These are phyloP conservation scores for Mesochorus sp. DNA, from an alignment of 2,888 invertebrate genomes.

Conservation along the genomic window DNA sequence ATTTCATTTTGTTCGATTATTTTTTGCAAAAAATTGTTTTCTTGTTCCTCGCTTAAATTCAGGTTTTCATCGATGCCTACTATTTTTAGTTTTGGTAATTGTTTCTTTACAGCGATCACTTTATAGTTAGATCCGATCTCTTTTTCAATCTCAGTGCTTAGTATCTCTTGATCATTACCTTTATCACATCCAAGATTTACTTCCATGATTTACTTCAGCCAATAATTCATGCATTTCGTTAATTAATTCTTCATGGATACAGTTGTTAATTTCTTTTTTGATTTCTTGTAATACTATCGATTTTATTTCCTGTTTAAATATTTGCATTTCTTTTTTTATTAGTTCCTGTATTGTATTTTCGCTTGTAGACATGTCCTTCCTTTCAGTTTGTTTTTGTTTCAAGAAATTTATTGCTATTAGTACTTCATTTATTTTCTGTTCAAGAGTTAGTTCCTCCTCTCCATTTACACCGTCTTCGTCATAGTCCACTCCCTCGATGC, in stretches of 20 bases:
- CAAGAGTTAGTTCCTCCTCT: neutral
- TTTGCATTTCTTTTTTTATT: neutral
- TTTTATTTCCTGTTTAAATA: neutral
- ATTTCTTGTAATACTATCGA: neutral
- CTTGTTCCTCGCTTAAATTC: neutral
- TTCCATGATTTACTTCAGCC: too few relatives aligned
- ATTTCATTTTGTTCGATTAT: constrained; percentile 38
- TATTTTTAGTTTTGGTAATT: constrained; percentile 38
- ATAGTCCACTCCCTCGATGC: neutral
- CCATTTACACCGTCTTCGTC: neutral
- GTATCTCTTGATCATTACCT: constrained; percentile 10
- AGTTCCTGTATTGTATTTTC: neutral
- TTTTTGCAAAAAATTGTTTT: constrained; percentile 9
- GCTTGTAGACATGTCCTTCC: too few relatives aligned
- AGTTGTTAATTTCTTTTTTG: too few relatives aligned
- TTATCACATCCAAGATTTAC: constrained; percentile 9
- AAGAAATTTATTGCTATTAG: neutral
- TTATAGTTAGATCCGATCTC: constrained; percentile 13
- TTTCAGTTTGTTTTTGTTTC: too few relatives aligned
- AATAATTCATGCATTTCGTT: neutral
- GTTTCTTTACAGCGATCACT: constrained; percentile 9
- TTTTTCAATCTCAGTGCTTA: neutral
- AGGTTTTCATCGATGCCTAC: constrained; percentile 23
- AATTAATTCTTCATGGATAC: too few relatives aligned
- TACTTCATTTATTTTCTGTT: neutral